Base-by-base conservation (phyloP, 1,140 invertebrate species). In the Trissolcus basalis region DNA sequence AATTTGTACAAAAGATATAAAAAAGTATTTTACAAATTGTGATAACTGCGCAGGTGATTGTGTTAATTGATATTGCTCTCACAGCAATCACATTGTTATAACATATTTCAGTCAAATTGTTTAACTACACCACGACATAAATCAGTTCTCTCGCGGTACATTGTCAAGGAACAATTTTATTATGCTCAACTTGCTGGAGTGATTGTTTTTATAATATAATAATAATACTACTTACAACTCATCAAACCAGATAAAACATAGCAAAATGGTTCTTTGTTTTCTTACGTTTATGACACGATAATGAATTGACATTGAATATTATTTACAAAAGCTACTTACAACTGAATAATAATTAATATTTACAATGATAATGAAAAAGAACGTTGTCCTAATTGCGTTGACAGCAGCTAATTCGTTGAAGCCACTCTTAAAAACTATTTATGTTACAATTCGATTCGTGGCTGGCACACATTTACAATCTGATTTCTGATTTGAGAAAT, bases 101-200 rank as follows among this genome's bases (percentile, higher is more conserved):
- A 58, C 47, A 16, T 67, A 54, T 71, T 70, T 67, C 63, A 73
- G 70, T 69, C 54, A 76, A 60, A n/a, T n/a, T n/a, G n/a, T 60
- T 74, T 32, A 59, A 49, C 58, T 63, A 64, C 51, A 51, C 67
- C 82, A 82, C 81, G 80, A 83, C 74, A 64, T 70, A 54, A 69
- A 54, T 87, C 85, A 84, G 85, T 86, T 80, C 84, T 78, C 55
- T 85, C 82, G 79, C 81, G 81, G 60, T 61, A 61, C 14, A 35
- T 8, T n/a, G 54, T 63, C 56, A 48, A 67, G 15, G 50, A 60
- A 45, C 19, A 15, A 58, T 61, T 59, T 27, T 27, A 35, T 65
- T 53, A 49, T 14, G 9, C 12, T 36, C 11, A 10, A 19, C 10
- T 65, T 15, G 44, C n/a, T n/a, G n/a, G n/a, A n/a, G n/a, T n/a